Base-by-base conservation (phyloP, 92 coral and sea anemone genomes). In the Umimayanthus chanpuru region DNA sequence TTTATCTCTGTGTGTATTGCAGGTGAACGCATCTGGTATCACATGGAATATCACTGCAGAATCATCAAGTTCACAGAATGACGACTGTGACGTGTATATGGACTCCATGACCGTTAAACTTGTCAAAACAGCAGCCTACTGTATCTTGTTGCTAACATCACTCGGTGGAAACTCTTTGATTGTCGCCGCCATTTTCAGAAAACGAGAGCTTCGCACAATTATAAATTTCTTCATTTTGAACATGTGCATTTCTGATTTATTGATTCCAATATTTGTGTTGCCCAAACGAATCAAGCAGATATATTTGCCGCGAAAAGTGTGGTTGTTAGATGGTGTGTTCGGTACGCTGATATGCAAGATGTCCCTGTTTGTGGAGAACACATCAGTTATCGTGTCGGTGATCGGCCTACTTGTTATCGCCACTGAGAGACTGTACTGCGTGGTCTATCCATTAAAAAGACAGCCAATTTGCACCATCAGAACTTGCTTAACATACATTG, bases 261-360 rank as follows among this genome's bases (percentile, higher is more conserved):
- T 80, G 20, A 56, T 80, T 30, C 84, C 84, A 20, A 81, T 81
- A 36, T 81, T 81, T 81, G 85, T 81, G 85, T 41, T 81, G 11
- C 85, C 85, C 55, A n/a, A 81, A 32, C 76, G 85, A 81, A 39
- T 81, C 61, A 81, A 81, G 43, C 75, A 81, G 23, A 11, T 81
- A 5, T 81, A 81, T 26, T 36, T 39, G 20, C 85, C 75, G 30
- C 64, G 85, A 40, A 40, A 65, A 65, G 85, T 64, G 6, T 81
- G 85, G 85, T 28, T 81, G 53, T 3, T 81, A 32, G 75, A 81
- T 12, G 85, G 85, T 9, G 25, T 65, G 20, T 65, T 81, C 4
- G 85, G 85, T 4, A 2, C 32, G 23, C 21, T 65, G n/a, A 39
- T 16, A 2, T 81, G 85, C 32, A 81, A 81, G 30, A 28, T 40